Evolutionary conservation across 2,113 vertebrate species (phyloP), one percentile per base, ranked within the genome.

Genomic region (Tylochromis polylepis): DNA sequence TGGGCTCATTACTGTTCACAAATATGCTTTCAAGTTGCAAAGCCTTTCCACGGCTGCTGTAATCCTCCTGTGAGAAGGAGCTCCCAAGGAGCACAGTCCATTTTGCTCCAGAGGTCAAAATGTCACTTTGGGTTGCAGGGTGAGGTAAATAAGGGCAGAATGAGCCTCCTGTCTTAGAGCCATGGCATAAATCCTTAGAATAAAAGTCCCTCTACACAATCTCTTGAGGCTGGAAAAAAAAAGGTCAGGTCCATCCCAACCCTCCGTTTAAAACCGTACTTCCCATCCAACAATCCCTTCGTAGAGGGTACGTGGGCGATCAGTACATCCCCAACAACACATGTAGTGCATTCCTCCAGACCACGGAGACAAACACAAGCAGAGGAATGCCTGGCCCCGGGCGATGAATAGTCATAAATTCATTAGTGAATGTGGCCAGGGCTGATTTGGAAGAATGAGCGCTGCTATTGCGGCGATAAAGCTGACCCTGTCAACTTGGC

Each of bases 1-100:
- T 24, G 60, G 89, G 85, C 82, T 95, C 84, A 93, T 95, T 95
- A 94, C 89, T 24, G 55, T 83, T 87, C 79, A 70, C 87, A 94
- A 95, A 91, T 94, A 94, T 95, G 94, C 93, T 95, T 96, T 95
- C 91, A 95, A 93, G 93, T 93, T 79, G 60, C 57, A 95, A 95
- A 94, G 86, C 91, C 90, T 56, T 93, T 93, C 78, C 51, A 78
- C 81, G 65, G 83, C 77, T 77, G 16, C 80, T 4, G 29, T 95
- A 96, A 96, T 96, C 95, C 87, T 29, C 60, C 92, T 70, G 93
- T 92, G 92, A 95, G 92, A 92, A 91, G 80, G 88, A 82, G 92
- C 83, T 83, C 2, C 75, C 53, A 81, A 86, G 84, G 89, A 87
- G 81, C 85, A 57, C 87, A 46, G 91, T 92, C 85, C 91, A 87